Evolutionary conservation across 2,888 invertebrate genomes (phyloP), one percentile per base, ranked within the genome.

Genomic region (Odontothrips loti): DNA sequence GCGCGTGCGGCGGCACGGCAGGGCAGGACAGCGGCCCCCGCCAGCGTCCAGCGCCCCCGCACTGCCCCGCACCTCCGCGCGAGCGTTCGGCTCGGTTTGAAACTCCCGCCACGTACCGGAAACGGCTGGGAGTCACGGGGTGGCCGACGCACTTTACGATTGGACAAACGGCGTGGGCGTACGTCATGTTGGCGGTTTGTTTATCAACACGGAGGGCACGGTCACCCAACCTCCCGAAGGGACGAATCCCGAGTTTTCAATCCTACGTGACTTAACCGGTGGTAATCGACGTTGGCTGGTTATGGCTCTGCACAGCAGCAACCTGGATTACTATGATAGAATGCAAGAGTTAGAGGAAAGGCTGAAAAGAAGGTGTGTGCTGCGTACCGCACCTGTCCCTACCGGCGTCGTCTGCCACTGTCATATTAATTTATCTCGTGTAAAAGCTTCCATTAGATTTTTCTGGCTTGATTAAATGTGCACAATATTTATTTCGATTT

Each of bases 191-290:
- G 68, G 68, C 68, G 23, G 68, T 75, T 23, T 75, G 68, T 75
- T 75, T 75, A 75, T 75, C 68, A 75, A 75, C 68, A 75, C 68
- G 68, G 68, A n/a, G 11, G 27, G 23, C 68, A 27, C 68, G 23
- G 68, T 10, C 68, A 68, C 68, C 27, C 68, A 27, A 20, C 27
- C n/a, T 68, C 68, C 68, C 23, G 20, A 0, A 68, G 4, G 23
- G n/a, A 27, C 11, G 68, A 10, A 10, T 12, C 27, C 11, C 58
- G 4, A 17, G 58, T 15, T 0, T 15, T 17, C 0, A 17, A 15
- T 6, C 6, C 15, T 58, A 20, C 58, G 20, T 58, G 58, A 58
- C 58, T 58, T 58, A 1, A 58, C 17, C 58, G 6, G 15, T 20
- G 15, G 15, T 1, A 1, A 0, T 58, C 6, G 58, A 6, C 58